Evolutionary conservation across 1,140 invertebrate species (phyloP).

Genomic region (Drosophila miranda): DNA sequence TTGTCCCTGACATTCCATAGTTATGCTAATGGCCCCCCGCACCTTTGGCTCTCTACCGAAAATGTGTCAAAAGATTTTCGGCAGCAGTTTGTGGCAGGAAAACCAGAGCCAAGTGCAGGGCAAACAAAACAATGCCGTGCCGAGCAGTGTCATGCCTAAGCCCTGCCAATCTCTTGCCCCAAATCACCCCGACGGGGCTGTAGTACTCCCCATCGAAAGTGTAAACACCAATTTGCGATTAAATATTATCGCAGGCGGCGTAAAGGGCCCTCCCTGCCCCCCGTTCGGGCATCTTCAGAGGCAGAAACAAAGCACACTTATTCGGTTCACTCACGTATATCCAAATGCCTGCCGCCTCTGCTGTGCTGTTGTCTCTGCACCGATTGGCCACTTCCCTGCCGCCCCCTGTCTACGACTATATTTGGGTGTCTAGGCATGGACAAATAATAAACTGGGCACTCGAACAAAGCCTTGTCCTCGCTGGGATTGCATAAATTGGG

Average conservation of each 20-base stretch:
- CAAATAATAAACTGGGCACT: conserved; percentile 52
- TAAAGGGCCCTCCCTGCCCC: background rate
- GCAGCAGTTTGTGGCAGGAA: conserved; percentile 19
- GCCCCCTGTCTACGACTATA: conserved; percentile 27
- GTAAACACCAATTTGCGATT: conserved; percentile 64
- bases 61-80: conserved; percentile 30
- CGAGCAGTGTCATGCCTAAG: background rate
- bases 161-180: background rate
- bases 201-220: conserved; percentile 28
- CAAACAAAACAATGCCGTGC: conserved; percentile 32
- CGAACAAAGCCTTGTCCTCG: background rate
- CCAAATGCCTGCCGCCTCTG: conserved; percentile 10
- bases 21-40: conserved; percentile 46
- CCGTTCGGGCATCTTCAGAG: background rate
- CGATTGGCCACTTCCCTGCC: conserved; percentile 43
- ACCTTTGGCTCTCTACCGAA: conserved; percentile 12
- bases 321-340: conserved; percentile 54
- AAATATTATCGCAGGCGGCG: conserved; percentile 50
- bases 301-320: conserved; percentile 54
- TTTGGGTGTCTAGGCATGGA: conserved; percentile 48
- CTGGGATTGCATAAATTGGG: conserved; percentile 43
- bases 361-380: conserved; percentile 21
- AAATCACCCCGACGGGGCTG: background rate
- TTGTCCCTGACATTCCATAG: conserved; percentile 36
- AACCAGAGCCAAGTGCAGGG: conserved; percentile 29